Percentiles rank a stretch among this genome's conserved stretches.
Evolutionary conservation across 2,113 vertebrate genomes (phyloP).

Genomic region (Perca schrenkii): DNA sequence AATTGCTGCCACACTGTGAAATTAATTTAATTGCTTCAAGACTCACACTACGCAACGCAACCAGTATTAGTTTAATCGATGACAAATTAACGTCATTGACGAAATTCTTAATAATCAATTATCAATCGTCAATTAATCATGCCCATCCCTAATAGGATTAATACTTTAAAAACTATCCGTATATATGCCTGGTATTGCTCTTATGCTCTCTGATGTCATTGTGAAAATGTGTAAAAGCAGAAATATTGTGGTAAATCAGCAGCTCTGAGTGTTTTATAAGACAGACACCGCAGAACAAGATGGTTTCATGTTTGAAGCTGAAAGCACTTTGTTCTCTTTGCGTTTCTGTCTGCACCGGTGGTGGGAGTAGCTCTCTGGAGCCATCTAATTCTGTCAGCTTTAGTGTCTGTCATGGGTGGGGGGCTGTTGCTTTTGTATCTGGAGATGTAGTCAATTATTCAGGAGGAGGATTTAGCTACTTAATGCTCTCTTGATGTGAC

Average conservation of each 20-base stretch:
- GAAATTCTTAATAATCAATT: too few species aligned
- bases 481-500: constrained; percentile 24
- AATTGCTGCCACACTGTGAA: too few species aligned
- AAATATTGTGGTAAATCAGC: not conserved
- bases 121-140: too few species aligned
- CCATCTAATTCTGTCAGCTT: constrained; percentile 48
- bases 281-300: constrained; percentile 22
- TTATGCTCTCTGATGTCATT: not conserved
- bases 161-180: not conserved
- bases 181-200: not conserved
- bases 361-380: constrained; percentile 46
- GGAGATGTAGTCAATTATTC: constrained; percentile 57
- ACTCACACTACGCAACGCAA: too few species aligned
- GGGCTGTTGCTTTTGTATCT: constrained; percentile 36
- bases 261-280: not conserved
- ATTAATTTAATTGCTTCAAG: too few species aligned
- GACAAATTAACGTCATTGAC: too few species aligned
- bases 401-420: constrained; percentile 39
- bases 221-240: constrained; percentile 20
- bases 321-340: constrained; percentile 50
- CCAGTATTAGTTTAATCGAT: too few species aligned
- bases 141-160: not conserved
- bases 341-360: not conserved
- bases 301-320: constrained; percentile 41
- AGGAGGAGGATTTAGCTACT: constrained; percentile 45